Evolutionary conservation across 2,888 invertebrate species (phyloP).

Genomic region (Noctua fimbriata): DNA sequence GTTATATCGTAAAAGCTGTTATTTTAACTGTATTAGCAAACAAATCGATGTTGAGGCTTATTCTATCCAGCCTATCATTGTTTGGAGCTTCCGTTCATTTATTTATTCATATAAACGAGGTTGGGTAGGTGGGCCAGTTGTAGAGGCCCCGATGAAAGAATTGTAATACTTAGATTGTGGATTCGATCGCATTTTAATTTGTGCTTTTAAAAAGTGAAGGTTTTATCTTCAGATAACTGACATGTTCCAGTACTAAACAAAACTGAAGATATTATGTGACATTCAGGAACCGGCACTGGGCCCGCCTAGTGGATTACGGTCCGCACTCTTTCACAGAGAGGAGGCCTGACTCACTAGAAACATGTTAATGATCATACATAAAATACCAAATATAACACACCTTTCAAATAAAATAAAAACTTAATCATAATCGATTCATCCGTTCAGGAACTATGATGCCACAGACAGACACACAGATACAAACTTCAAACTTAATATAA

Average conservation of each 20-base stretch:
- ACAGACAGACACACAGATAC: too few relatives aligned
- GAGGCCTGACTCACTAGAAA: background rate
- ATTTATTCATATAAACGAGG: background rate
- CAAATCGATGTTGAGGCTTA: background rate
- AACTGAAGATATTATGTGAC: background rate
- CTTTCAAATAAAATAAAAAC: too few relatives aligned
- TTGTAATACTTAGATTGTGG: background rate
- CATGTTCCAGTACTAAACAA: background rate
- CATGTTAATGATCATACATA: too few relatives aligned
- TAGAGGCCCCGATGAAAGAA: background rate
- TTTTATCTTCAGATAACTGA: background rate
- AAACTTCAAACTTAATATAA: too few relatives aligned
- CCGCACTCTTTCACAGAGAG: background rate
- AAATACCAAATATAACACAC: too few relatives aligned
- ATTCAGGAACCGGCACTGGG: background rate
- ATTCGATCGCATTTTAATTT: background rate
- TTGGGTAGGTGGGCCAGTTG: background rate
- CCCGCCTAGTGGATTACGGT: background rate
- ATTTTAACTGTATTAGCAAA: background rate
- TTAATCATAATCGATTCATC: too few relatives aligned
- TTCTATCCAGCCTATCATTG: background rate
- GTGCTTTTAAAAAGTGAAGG: background rate
- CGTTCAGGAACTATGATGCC: too few relatives aligned
- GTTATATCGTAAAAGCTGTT: background rate
- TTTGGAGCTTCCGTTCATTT: background rate